Evolutionary conservation across 2,113 vertebrate species (phyloP).

Genomic region (Cololabis saira): DNA sequence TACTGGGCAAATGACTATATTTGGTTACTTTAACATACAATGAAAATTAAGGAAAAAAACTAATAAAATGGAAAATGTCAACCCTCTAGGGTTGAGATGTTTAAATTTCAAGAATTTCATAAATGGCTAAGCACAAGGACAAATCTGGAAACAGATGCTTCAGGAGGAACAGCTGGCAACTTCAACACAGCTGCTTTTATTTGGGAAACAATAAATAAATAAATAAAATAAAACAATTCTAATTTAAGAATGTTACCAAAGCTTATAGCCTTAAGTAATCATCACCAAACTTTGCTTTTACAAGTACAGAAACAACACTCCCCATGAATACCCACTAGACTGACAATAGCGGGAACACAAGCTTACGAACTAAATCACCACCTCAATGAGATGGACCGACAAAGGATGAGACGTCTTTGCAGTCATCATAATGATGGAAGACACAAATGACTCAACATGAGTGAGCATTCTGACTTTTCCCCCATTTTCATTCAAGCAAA

Average conservation of each 20-base stretch:
- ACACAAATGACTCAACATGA: constrained; percentile 62
- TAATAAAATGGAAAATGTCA: too few relatives aligned
- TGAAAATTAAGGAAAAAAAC: too few relatives aligned
- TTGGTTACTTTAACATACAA: too few relatives aligned
- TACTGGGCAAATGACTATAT: too few relatives aligned
- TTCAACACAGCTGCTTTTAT: too few relatives aligned
- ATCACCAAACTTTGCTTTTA: constrained; percentile 14
- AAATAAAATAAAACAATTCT: background rate
- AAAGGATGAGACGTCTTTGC: constrained; percentile 44
- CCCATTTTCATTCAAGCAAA: constrained; percentile 58
- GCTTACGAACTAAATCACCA: constrained; percentile 14
- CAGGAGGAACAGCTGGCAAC: too few relatives aligned
- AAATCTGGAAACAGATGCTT: too few relatives aligned
- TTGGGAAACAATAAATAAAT: too few relatives aligned
- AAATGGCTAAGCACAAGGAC: too few relatives aligned
- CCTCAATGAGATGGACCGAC: constrained; percentile 52
- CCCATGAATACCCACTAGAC: background rate
- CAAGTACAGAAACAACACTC: constrained; percentile 19
- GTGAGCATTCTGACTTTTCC: constrained; percentile 60
- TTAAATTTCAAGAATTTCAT: too few relatives aligned
- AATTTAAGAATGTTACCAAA: constrained; percentile 32
- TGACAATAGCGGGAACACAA: constrained; percentile 1
- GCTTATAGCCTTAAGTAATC: too few relatives aligned
- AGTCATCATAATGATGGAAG: constrained; percentile 55
- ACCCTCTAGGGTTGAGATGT: too few relatives aligned